These are phyloP conservation scores for Carcharodon carcharias DNA, from an alignment of 2,797 vertebrate genomes.

Conservation along the genomic window DNA sequence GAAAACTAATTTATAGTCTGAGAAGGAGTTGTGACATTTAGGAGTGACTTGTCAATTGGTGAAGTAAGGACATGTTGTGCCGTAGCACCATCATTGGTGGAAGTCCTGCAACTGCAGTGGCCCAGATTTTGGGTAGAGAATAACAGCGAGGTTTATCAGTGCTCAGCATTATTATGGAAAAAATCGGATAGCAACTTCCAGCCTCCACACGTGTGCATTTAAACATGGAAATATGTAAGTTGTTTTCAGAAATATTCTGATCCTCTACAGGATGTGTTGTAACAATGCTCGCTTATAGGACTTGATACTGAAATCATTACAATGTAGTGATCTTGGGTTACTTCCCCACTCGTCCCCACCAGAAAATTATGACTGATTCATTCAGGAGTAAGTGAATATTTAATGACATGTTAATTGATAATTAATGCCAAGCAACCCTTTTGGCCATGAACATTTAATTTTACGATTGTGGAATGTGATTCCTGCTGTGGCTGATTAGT, in stretches of 20 bases:
- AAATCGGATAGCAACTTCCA: no score
- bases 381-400: no score
- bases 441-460: neutral
- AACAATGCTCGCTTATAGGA: neutral
- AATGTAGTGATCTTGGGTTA: neutral
- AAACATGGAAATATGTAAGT: no score
- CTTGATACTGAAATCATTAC: neutral
- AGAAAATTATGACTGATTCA: neutral
- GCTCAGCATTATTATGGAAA: no score
- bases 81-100: neutral
- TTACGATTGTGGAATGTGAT: neutral
- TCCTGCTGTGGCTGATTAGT: neutral
- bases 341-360: neutral
- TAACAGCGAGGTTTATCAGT: no score
- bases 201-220: no score
- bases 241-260: no score
- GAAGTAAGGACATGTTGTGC: neutral
- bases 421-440: neutral
- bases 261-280: no score
- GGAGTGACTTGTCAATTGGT: neutral
- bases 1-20: neutral
- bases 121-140: no score
- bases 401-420: no score
- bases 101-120: neutral
- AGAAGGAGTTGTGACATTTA: neutral